A percentile compares a stretch with the other conserved stretches of the same genome.
Evolutionary conservation across 2,888 invertebrate species (phyloP).

Genomic region (Hemithea aestivaria): DNA sequence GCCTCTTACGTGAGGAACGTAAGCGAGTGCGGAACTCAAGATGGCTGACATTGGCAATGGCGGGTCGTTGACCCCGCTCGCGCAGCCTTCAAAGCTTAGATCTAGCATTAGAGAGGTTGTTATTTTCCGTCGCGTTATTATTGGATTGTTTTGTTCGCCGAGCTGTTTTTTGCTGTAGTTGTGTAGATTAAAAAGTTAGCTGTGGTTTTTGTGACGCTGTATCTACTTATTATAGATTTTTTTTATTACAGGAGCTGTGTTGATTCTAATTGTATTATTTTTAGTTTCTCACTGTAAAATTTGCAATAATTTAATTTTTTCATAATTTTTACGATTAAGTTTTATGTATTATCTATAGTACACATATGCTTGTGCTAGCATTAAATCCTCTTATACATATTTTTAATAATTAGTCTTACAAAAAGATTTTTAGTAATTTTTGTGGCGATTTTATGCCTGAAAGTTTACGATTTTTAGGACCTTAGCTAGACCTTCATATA

Average conservation of each 20-base stretch:
- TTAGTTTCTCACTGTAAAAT: too few species aligned
- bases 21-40: conserved; percentile 78
- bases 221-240: conserved; percentile 5
- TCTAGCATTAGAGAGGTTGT: conserved; percentile 75
- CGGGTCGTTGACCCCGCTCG: conserved; percentile 67
- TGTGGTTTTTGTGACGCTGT: conserved; percentile 29
- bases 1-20: conserved; percentile 78
- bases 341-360: too few species aligned
- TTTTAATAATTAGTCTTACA: too few species aligned
- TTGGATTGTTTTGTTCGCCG: conserved; percentile 38
- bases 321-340: too few species aligned
- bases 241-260: neutral
- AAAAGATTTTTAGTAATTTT: too few species aligned
- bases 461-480: too few species aligned
- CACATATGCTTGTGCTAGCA: too few species aligned
- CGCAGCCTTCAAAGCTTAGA: conserved; percentile 77
- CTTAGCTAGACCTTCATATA: too few species aligned
- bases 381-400: too few species aligned
- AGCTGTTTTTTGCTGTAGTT: conserved; percentile 15
- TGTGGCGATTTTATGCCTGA: too few species aligned
- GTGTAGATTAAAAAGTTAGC: conserved; percentile 12
- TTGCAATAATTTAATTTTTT: too few species aligned
- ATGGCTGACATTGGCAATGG: conserved; percentile 80
- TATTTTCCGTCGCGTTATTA: conserved; percentile 64
- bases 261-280: too few species aligned